Percentiles rank a stretch among this genome's conserved stretches.
These are phyloP conservation scores for Orius insidiosus DNA, from an alignment of 1,140 invertebrate genomes.

Conservation along the genomic window DNA sequence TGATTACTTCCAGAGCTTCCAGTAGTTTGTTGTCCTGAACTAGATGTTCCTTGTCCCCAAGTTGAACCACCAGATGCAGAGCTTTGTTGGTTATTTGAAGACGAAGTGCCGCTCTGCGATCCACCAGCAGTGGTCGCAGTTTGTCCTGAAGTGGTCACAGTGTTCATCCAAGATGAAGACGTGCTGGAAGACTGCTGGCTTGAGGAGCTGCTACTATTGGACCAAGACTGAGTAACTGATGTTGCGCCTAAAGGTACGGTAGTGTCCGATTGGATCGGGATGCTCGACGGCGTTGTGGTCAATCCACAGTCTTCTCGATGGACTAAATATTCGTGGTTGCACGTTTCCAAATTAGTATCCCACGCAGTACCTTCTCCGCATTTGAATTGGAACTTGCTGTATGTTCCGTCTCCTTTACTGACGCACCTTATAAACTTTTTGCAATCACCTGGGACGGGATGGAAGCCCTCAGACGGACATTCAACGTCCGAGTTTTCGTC, in stretches of 20 bases:
- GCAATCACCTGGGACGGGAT: constrained; percentile 47
- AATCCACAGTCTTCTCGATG: constrained; percentile 15
- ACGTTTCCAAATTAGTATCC: constrained; percentile 43
- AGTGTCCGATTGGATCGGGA: constrained; percentile 16
- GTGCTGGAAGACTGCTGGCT: constrained; percentile 13
- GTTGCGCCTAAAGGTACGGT: constrained; percentile 9
- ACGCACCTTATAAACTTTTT: constrained; percentile 64
- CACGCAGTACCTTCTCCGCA: constrained; percentile 54
- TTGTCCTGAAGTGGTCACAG: constrained; percentile 7
- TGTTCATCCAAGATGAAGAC: constrained; percentile 14
- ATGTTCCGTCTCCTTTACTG: constrained; percentile 33
- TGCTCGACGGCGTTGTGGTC: constrained; percentile 11
- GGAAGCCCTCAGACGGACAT: constrained; percentile 42
- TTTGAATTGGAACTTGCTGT: constrained; percentile 43
- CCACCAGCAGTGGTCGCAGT: constrained; percentile 12
- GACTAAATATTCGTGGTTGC: constrained; percentile 34
- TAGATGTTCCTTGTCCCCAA: constrained; percentile 2
- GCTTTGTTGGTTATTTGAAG: constrained; percentile 13
- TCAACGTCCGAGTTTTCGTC: constrained; percentile 1
- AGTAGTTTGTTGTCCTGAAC: constrained; percentile 13
- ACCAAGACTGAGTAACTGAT: constrained; percentile 16
- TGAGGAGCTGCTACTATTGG: constrained; percentile 14
- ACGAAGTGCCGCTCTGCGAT: constrained; percentile 10
- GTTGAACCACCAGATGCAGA: constrained; percentile 13
- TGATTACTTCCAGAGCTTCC: constrained; percentile 11